Base-by-base conservation (phyloP, 2,113 vertebrate genomes). In the Amazona guildingii region DNA sequence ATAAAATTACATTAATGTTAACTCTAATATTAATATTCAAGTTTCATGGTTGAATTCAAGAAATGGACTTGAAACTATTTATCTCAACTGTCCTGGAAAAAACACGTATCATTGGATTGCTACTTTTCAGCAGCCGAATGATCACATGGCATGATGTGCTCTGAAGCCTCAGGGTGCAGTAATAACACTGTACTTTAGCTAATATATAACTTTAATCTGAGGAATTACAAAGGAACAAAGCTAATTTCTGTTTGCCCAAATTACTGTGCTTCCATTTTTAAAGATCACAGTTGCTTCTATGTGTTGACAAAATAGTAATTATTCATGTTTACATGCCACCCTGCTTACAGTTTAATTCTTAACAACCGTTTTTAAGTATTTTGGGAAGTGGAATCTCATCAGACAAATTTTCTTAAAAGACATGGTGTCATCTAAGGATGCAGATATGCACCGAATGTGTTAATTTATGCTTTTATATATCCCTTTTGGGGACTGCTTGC, bases 201-300 rank as follows among this genome's bases (percentile, higher is more conserved):
- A 97, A 97, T 95, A 96, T 81, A 46, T 90, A 83, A 94, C 85
- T 93, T 97, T 92, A 96, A 92, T 97, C 64, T 14, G 81, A 96
- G 93, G 94, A 97, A 96, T 96, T 83, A 94, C 57, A 72, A 61
- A 88, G 94, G 96, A 94, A 91, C 55, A 25, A 80, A 51, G 52
- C 82, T 88, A 86, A 94, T 94, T 98, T 97, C 62, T 93, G 48
- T 92, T 97, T 94, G 85, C 55, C 43, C 51, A 51, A 55, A 74
- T 96, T 95, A 84, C 68, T 85, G 17, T 84, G 20, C 54, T 87
- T 94, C 90, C 41, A 63, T 95, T 97, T 95, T 91, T 87, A 35
- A 90, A 74, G 73, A 94, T 37, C 27, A n/a, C 24, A 61, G 62
- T 55, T 92, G 62, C 13, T 88, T 27, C 76, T 70, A 10, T 73